phyloP scores from a whole-genome alignment of 2,113 vertebrate species.

The Proterorhinus semilunaris region DNA sequence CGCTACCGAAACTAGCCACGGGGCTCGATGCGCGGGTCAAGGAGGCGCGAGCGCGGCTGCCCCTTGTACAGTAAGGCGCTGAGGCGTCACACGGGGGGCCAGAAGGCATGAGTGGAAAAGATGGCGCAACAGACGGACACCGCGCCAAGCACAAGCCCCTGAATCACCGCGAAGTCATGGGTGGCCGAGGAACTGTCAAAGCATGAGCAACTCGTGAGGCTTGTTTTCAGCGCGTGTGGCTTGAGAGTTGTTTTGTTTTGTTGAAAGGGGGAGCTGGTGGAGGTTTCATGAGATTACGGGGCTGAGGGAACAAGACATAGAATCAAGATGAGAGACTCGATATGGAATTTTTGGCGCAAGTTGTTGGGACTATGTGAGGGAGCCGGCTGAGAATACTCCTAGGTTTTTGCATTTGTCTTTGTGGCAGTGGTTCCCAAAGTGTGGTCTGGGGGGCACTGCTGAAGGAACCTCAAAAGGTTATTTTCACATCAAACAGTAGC shows the following conservation, averaged over 20 bases:
- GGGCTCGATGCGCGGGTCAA: slow-evolving; percentile 6
- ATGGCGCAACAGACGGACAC: slow-evolving; percentile 8
- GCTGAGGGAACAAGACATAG: slow-evolving; percentile 21
- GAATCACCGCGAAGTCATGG: slow-evolving; percentile 21
- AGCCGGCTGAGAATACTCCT: not conserved
- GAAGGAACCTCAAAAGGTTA: too few species aligned
- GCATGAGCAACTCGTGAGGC: slow-evolving; percentile 5
- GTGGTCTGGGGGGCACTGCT: too few species aligned
- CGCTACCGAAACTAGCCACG: slow-evolving; percentile 15
- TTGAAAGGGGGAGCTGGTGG: slow-evolving; percentile 7
- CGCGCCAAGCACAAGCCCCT: not conserved
- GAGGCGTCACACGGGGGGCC: slow-evolving; percentile 5
- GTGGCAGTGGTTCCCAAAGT: too few species aligned
- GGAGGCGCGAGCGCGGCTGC: slow-evolving; percentile 18
- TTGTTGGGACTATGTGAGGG: not conserved
- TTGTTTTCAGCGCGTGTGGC: slow-evolving; percentile 32
- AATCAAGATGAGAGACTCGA: not conserved
- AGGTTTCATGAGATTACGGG: slow-evolving; percentile 10
- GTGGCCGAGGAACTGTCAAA: not conserved
- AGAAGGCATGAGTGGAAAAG: not conserved
- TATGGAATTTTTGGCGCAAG: not conserved
- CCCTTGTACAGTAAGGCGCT: slow-evolving; percentile 5
- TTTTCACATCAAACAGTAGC: too few species aligned
- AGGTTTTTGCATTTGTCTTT: too few species aligned
- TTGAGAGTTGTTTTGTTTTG: slow-evolving; percentile 13